Base-by-base conservation (phyloP, 2,113 vertebrate genomes). In the Acanthisitta chloris region DNA sequence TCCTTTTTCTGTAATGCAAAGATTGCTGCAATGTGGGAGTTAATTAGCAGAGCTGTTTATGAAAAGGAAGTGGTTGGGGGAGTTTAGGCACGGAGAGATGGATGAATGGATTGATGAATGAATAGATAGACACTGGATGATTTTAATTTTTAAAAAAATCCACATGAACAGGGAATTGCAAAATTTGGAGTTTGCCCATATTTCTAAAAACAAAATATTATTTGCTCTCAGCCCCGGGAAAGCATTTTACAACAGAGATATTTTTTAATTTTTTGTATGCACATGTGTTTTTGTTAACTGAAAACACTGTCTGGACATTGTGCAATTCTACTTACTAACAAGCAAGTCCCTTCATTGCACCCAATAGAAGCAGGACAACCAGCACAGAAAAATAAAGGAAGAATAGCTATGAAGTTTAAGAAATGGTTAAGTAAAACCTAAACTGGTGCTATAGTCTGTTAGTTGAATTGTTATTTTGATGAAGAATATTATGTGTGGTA, bases 11-110 rank as follows among this genome's bases (percentile, higher is more conserved):
- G 66, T 88, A 93, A 85, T 66, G 92, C 93, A 58, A 90, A 93
- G 72, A 57, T 88, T 83, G 86, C 92, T 94, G 69, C 57, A 91
- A 78, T 91, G 82, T 94, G 95, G 83, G 88, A 96, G 86, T 97
- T 97, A 97, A 97, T 97, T 97, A 97, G 91, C 94, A 95, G 67
- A 92, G 92, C 87, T 96, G 78, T 91, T 97, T 94, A 97, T 92
- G 94, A 96, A 96, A 94, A 78, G 57, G 36, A 66, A 57, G 25
- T 34, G 5, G 24, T 29, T 16, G 29, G 8, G 10, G 40, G 51
- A 7, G 38, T 33, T 59, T 54, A 42, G 54, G 51, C 79, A 93
- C 40, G 79, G 29, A 24, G 71, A 62, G 64, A 83, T 0, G 11
- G 46, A 42, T 43, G 33, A 45, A 59, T 38, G 34, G 36, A 54